Conservation (phyloP, 2,888 invertebrate genomes). For the Leucania comma region DNA sequence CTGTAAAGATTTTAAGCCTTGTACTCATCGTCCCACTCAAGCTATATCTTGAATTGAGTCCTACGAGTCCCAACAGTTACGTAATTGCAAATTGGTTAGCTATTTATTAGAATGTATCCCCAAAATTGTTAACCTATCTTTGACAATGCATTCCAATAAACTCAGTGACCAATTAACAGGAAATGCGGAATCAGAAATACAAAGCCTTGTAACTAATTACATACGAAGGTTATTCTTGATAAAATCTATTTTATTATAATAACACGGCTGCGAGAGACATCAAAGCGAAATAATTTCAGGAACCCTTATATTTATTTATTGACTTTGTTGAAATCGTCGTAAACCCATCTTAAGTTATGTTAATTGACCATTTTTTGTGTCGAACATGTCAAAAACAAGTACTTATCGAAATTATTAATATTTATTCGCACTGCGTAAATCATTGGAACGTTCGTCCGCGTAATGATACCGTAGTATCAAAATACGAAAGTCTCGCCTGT, state of each 20-base stretch:
- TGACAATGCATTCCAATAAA: constrained; percentile 2
- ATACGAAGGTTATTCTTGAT: constrained; percentile 33
- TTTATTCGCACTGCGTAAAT: constrained; percentile 54
- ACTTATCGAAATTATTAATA: constrained; percentile 49
- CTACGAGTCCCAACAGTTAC: constrained; percentile 1
- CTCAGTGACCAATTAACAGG: background rate
- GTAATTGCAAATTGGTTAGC: constrained; percentile 2
- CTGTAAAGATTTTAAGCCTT: constrained; percentile 1
- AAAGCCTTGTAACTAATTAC: constrained; percentile 25
- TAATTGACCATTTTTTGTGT: constrained; percentile 52
- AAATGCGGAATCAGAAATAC: constrained; percentile 24
- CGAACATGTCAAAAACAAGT: constrained; percentile 40
- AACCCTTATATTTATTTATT: constrained; percentile 13
- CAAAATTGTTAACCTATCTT: background rate
- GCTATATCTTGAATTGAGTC: constrained; percentile 28
- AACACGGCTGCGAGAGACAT: background rate
- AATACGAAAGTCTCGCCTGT: constrained; percentile 74
- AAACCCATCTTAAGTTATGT: constrained; percentile 30
- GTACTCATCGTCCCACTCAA: constrained; percentile 5
- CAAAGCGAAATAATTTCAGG: constrained; percentile 6
- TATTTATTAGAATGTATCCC: background rate
- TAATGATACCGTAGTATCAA: constrained; percentile 63
- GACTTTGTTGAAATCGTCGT: constrained; percentile 6
- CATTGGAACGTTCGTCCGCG: constrained; percentile 38
- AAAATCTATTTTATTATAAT: constrained; percentile 27